Conservation (phyloP, 2,888 invertebrate genomes). For the Nephrocerus scutellatus region DNA sequence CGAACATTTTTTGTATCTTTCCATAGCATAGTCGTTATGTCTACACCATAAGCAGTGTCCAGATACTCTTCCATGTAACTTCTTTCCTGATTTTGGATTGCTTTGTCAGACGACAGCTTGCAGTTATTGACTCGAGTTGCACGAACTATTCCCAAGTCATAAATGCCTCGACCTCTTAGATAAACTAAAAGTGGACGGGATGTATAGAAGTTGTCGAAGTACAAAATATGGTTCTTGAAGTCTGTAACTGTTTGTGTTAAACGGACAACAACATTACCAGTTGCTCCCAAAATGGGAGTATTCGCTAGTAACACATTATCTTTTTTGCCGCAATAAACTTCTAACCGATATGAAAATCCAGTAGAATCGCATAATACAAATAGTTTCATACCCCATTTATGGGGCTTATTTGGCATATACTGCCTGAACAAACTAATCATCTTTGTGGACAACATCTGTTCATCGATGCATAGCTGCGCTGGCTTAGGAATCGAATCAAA, state of each 20-base stretch:
- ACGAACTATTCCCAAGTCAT: conserved; percentile 17
- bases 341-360: background rate
- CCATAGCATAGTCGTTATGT: conserved; percentile 26
- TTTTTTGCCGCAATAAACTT: background rate
- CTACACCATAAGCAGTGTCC: conserved; percentile 19
- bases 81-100: background rate
- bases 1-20: conserved; percentile 39
- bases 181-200: conserved; percentile 11
- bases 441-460: no score
- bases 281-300: background rate
- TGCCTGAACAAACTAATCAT: no score
- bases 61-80: no score
- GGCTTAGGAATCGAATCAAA: no score
- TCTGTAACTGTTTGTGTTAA: conserved; percentile 10
- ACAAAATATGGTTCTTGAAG: conserved; percentile 14
- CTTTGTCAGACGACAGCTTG: background rate
- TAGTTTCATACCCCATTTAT: conserved; percentile 5
- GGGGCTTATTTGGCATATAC: conserved; percentile 3
- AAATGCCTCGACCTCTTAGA: conserved; percentile 14
- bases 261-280: background rate
- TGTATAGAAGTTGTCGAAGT: conserved; percentile 14
- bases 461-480: no score
- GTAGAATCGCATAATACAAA: background rate
- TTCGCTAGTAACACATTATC: conserved; percentile 2
- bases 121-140: conserved; percentile 6